Percentiles rank a stretch among this genome's conserved stretches.
Evolutionary conservation across 2,888 invertebrate species (phyloP).

Genomic region (Zaprionus obscuricornis): DNA sequence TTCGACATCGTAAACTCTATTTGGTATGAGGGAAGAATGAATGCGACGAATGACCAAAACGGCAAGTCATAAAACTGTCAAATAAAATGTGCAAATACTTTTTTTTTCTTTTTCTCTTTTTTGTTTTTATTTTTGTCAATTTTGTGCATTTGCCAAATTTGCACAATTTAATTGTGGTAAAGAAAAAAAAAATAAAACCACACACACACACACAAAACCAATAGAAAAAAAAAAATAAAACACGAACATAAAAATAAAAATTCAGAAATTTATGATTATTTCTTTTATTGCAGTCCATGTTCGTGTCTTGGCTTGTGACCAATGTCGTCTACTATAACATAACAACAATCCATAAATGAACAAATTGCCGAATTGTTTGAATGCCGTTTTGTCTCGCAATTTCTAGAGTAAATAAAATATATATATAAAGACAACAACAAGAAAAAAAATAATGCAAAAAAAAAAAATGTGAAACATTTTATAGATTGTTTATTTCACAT

Average conservation of each 20-base stretch:
- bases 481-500: slow-evolving; percentile 46
- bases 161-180: slow-evolving; percentile 71
- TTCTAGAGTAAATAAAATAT: slow-evolving; percentile 36
- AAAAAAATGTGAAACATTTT: slow-evolving; percentile 40
- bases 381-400: slow-evolving; percentile 37
- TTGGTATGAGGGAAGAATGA: too few species aligned
- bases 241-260: slow-evolving; percentile 38
- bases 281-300: slow-evolving; percentile 58
- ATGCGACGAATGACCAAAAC: slow-evolving; percentile 37
- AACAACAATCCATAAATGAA: neutral
- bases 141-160: slow-evolving; percentile 75
- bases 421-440: slow-evolving; percentile 17
- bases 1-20: slow-evolving; percentile 4
- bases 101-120: too few species aligned
- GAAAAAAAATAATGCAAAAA: slow-evolving; percentile 37
- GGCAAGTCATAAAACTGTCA: slow-evolving; percentile 68
- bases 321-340: slow-evolving; percentile 22
- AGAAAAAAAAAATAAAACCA: slow-evolving; percentile 31
- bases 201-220: too few species aligned
- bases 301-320: slow-evolving; percentile 57
- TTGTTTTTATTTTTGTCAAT: too few species aligned
- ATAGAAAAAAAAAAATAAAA: too few species aligned
- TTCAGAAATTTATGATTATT: slow-evolving; percentile 68
- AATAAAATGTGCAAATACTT: slow-evolving; percentile 71
- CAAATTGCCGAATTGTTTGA: too few species aligned